Percentiles rank a stretch among this genome's conserved stretches.
Conservation (phyloP, 2,113 vertebrate genomes). For the Clarias macrocephalus region DNA sequence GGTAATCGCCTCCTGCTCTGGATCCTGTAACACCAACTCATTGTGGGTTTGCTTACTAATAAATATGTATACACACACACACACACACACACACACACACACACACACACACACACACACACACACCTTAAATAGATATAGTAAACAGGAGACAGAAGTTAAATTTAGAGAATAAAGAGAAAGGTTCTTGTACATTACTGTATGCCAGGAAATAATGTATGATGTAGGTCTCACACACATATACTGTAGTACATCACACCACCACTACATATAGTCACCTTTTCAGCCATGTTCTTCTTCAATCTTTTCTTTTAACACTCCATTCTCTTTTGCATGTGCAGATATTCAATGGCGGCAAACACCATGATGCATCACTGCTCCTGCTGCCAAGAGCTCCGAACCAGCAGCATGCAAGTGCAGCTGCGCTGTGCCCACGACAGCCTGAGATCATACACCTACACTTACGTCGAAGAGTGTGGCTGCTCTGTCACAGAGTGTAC, state of each 20-base stretch:
- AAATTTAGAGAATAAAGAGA: background rate
- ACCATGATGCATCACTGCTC: constrained; percentile 66
- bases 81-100: background rate
- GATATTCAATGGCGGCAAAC: constrained; percentile 66
- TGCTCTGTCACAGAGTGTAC: constrained; percentile 65
- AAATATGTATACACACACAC: background rate
- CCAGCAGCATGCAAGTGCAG: constrained; percentile 62
- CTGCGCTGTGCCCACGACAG: constrained; percentile 61
- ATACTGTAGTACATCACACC: background rate
- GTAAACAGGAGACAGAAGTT: background rate
- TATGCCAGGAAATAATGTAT: too few relatives aligned
- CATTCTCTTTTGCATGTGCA: constrained; percentile 40
- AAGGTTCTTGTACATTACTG: background rate
- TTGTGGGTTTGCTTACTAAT: constrained; percentile 73
- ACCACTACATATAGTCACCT: background rate
- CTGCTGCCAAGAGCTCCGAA: constrained; percentile 70
- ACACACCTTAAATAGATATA: background rate
- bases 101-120: background rate
- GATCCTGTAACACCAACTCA: constrained; percentile 78
- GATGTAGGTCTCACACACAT: background rate
- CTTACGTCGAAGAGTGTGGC: constrained; percentile 67
- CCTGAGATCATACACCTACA: constrained; percentile 56
- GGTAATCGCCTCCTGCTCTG: constrained; percentile 76
- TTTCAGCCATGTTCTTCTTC: background rate
- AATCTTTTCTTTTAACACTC: background rate